Evolutionary conservation across 2,113 vertebrate species (phyloP), one percentile per base, ranked within the genome.

Genomic region (Cynocephalus volans): DNA sequence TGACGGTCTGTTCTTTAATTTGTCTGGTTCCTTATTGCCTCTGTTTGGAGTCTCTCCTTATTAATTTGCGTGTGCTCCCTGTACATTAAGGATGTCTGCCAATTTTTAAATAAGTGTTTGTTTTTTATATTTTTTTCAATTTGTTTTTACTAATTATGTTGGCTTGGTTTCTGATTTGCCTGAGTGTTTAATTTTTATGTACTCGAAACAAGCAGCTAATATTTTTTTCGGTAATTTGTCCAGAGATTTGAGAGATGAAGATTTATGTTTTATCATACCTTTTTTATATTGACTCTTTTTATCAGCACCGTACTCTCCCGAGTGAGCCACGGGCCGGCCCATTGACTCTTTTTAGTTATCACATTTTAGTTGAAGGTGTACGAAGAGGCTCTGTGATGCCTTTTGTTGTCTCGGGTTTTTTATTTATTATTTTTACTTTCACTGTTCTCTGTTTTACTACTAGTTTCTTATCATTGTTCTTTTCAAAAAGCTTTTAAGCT

Each of bases 1-100:
- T 0, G 52, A 19, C 2, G 28, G 28, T 6, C 60, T 48, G 11
- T 41, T 10, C 36, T 48, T 6, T 28, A 2, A 7, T 17, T 13
- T 1, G 17, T 9, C 41, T 62, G 31, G 13, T 19, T 54, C 24
- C 28, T 17, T 5, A 1, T 31, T 4, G 18, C 62, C 24, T 69
- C 8, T 9, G 14, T 15, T 5, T 24, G 48, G 45, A 5, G 14
- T 18, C 23, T 2, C 7, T 24, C 28, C 45, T 58, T 60, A 3
- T 28, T 23, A 2, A 5, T 65, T 21, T 54, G 70, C 5, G 0
- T 2, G 3, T 0, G 3, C 18, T 8, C 12, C 5, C 15, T 33
- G 14, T 26, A 11, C 19, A 0, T 33, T 6, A 64, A 11, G 36
- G 79, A 17, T 5, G 5, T 5, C 72, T 48, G 56, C 82, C 15